These are phyloP conservation scores for Achlya flavicornis DNA, from an alignment of 2,888 invertebrate species.

Conservation along the genomic window DNA sequence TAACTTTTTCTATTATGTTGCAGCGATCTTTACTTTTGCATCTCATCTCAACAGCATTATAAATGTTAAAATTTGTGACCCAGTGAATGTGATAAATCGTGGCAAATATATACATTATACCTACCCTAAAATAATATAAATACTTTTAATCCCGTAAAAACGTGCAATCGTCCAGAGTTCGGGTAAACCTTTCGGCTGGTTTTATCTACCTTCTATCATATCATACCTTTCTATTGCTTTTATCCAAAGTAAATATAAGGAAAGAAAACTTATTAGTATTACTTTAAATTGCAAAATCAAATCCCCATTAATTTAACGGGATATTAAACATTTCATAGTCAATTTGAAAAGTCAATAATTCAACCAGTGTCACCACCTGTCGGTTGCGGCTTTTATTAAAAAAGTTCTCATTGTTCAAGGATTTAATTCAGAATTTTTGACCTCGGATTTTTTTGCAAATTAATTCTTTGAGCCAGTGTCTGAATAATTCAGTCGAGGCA, in stretches of 20 bases:
- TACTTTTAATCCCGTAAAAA: too few relatives aligned
- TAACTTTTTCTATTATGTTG: constrained; percentile 8
- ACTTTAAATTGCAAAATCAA: background rate
- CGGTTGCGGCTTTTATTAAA: constrained; percentile 69
- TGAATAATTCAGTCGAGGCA: constrained; percentile 30
- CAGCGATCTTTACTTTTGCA: background rate
- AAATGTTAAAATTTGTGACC: too few relatives aligned
- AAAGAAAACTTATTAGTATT: background rate
- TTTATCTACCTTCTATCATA: too few relatives aligned
- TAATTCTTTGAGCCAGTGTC: constrained; percentile 37
- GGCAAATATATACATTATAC: too few relatives aligned
- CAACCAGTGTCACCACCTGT: constrained; percentile 62
- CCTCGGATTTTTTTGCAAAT: constrained; percentile 41
- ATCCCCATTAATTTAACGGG: constrained; percentile 22
- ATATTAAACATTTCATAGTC: constrained; percentile 44
- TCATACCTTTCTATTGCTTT: background rate
- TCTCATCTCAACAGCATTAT: too few relatives aligned
- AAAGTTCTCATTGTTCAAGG: constrained; percentile 65
- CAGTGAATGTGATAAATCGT: too few relatives aligned
- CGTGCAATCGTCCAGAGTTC: too few relatives aligned
- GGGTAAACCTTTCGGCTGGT: too few relatives aligned
- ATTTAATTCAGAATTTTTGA: constrained; percentile 61
- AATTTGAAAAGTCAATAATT: constrained; percentile 69
- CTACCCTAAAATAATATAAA: too few relatives aligned
- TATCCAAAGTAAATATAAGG: background rate